phyloP scores from a whole-genome alignment of 2,113 vertebrate species.

The Zeus faber region DNA sequence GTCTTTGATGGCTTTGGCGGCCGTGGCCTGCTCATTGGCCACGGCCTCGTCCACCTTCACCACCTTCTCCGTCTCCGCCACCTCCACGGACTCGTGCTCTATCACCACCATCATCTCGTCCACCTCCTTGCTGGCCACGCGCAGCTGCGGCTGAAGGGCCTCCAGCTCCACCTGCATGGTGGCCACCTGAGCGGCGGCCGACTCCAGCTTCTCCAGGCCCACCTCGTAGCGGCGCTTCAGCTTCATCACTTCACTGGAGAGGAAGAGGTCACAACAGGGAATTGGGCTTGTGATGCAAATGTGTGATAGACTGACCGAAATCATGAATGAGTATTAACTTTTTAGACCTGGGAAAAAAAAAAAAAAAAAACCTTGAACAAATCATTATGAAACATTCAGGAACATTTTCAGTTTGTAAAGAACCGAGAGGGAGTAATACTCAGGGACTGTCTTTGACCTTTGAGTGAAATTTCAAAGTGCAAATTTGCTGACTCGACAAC shows the following conservation, averaged over 20 bases:
- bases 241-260: constrained; percentile 81
- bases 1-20: constrained; percentile 88
- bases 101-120: constrained; percentile 86
- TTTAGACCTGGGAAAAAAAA: too few species aligned
- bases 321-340: too few species aligned
- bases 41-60: constrained; percentile 84
- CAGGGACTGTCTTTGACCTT: too few species aligned
- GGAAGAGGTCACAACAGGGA: background rate
- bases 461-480: too few species aligned
- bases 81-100: constrained; percentile 85
- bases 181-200: constrained; percentile 82
- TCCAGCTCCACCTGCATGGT: constrained; percentile 85
- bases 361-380: too few species aligned
- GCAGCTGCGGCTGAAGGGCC: constrained; percentile 84
- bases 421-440: too few species aligned
- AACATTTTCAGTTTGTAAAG: too few species aligned
- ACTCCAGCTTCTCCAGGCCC: constrained; percentile 86
- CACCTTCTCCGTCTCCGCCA: constrained; percentile 84
- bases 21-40: constrained; percentile 87
- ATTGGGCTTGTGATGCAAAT: background rate
- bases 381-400: too few species aligned
- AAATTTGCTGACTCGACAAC: too few species aligned
- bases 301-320: too few species aligned
- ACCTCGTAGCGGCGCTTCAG: constrained; percentile 85
- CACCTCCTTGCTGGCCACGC: constrained; percentile 82